Base-by-base conservation (phyloP, 2,888 invertebrate genomes). In the Leptinotarsa peninsularis region DNA sequence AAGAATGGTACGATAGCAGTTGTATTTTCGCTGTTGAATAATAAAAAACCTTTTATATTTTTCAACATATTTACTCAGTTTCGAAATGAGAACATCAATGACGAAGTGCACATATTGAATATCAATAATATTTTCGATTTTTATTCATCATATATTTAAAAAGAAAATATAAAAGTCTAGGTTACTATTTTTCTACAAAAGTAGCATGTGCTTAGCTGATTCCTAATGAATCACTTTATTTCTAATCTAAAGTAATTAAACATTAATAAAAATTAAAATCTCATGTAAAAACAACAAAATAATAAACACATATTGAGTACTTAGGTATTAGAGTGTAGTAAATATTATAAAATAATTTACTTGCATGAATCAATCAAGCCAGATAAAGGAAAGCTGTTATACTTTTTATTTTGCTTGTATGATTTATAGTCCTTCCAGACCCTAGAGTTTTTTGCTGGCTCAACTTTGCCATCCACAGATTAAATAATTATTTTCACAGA, bases 221-320 rank as follows among this genome's bases (percentile, higher is more conserved):
- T 43, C 43, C 43, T 43, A 43, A 43, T 43, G 43, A 10, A 43
- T 10, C 43, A 43, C 43, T 43, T 43, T 43, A 10, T 43, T 43
- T 43, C 43, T 43, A 43, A 43, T 10, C 13, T 43, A 43, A 43
- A 43, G 10, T 43, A 43, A 43, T 43, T 43, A 43, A 43, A 43
- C 43, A 43, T 10, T 43, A 43, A 17, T 7, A n/a, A 5, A 63
- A 63, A 33, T 33, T 33, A 33, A 63, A 63, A 63, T 27, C 17
- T 63, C n/a, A n/a, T 63, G n/a, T 33, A 63, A 33, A n/a, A 33
- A 43, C 63, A 63, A 63, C n/a, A 63, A 60, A 13, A 43, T 63
- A 56, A 63, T 13, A 23, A 13, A 10, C 5, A 21, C 15, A 5
- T 63, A 0, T 63, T 18, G 4, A 18, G 23, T 23, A 23, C 23